Evolutionary conservation across 2,797 vertebrate genomes (phyloP), one percentile per base, ranked within the genome.

Genomic region (Cebuella pygmaea): DNA sequence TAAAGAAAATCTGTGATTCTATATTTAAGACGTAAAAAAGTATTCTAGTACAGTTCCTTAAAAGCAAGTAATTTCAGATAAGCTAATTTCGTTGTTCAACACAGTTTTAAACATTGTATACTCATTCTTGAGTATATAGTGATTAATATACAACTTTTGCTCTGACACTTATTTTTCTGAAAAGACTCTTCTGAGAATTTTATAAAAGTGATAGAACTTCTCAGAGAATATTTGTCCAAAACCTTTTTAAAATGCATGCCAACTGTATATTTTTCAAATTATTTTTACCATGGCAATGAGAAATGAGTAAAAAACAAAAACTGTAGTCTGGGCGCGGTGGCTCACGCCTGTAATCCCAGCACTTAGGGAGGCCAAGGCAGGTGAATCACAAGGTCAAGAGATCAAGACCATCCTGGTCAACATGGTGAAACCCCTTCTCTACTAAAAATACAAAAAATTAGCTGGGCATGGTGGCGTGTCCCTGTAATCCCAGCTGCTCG

Each of bases 1-100:
- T 44, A 57, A 74, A 92, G 87, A 93, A 95, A 78, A 94, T 83
- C 33, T 87, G 24, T 80, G 81, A 92, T 64, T 91, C 48, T 93
- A 74, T 90, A 95, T 72, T 96, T 96, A 85, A 93, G 46, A 78
- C 46, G 59, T 67, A 57, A 64, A 70, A 79, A 79, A 44, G 44
- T 41, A 70, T 57, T 87, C 87, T 86, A 10, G 1, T 41, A 50
- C 22, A 88, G 86, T 86, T 95, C 67, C 46, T 93, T 57, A 64
- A 74, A 96, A 85, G 39, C 75, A 76, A 81, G 55, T 75, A 30
- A 9, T 85, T 95, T 92, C 24, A 93, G 90, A 80, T 84, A 39
- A 39, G 46, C n/a, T 81, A 67, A 61, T 59, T 87, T 76, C 80
- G 70, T 74, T 94, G 36, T 79, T 79, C 6, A 41, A 92, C 14